Conservation (phyloP, 2,888 invertebrate species). For the Tigriopus californicus region DNA sequence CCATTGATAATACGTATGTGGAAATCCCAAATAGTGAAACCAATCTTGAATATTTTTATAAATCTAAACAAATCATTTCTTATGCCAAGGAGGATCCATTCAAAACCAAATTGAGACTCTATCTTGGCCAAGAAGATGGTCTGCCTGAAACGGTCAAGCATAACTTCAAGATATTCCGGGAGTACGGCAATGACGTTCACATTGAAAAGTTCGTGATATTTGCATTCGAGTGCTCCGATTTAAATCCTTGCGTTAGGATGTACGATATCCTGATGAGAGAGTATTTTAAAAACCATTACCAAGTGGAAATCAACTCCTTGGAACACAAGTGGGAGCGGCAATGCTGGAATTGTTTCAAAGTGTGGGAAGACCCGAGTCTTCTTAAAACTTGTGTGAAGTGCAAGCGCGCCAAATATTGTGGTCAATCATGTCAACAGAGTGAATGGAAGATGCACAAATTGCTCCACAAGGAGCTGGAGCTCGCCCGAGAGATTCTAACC, state of each 20-base stretch:
- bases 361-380: no score
- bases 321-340: not conserved
- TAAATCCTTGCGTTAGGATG: not conserved
- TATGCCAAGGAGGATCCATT: not conserved
- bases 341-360: not conserved
- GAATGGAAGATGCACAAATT: constrained; percentile 1
- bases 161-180: not conserved
- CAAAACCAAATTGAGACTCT: not conserved
- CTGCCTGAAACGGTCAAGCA: not conserved
- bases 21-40: not conserved
- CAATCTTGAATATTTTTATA: not conserved
- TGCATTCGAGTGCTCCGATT: not conserved
- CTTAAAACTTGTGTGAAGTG: not conserved
- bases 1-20: not conserved
- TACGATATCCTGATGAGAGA: not conserved
- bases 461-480: not conserved
- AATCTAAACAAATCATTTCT: not conserved
- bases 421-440: not conserved
- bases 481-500: not conserved
- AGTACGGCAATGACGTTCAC: not conserved
- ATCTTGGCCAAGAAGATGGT: not conserved
- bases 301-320: not conserved
- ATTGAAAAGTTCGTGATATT: not conserved
- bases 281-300: not conserved
- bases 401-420: constrained; percentile 1